Evolutionary conservation across 2,888 invertebrate genomes (phyloP).

Genomic region (Chloroclysta siterata): DNA sequence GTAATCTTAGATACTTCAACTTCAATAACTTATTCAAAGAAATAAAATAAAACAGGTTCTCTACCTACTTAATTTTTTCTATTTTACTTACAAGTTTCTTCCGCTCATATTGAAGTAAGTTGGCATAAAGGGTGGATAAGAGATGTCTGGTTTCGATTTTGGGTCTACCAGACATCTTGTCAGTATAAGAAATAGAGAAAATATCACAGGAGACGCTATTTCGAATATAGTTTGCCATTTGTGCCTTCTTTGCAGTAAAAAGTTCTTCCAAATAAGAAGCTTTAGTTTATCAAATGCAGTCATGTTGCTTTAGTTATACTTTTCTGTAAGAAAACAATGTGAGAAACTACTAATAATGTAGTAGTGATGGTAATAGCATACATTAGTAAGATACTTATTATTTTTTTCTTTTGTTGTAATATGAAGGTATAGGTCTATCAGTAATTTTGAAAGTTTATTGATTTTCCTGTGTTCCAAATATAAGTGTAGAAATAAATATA

Average conservation of each 20-base stretch:
- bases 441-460: too few species aligned
- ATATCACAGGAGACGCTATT: conserved; percentile 88
- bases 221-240: conserved; percentile 89
- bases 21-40: not conserved
- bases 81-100: conserved; percentile 66
- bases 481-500: too few species aligned
- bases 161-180: conserved; percentile 89
- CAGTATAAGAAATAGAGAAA: conserved; percentile 88
- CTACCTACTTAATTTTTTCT: not conserved
- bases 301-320: conserved; percentile 56
- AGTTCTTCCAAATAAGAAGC: conserved; percentile 93
- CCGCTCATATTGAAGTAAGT: conserved; percentile 75
- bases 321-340: conserved; percentile 37
- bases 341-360: not conserved
- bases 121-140: conserved; percentile 69
- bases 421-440: too few species aligned
- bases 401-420: too few species aligned
- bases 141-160: conserved; percentile 70
- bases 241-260: conserved; percentile 90
- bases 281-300: conserved; percentile 85
- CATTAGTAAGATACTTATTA: too few species aligned
- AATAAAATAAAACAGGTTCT: too few species aligned
- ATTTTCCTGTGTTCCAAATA: too few species aligned
- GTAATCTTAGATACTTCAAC: too few species aligned
- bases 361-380: too few species aligned